Base-by-base conservation (phyloP, 2,888 invertebrate genomes). In the Cosmorhoe ocellata region DNA sequence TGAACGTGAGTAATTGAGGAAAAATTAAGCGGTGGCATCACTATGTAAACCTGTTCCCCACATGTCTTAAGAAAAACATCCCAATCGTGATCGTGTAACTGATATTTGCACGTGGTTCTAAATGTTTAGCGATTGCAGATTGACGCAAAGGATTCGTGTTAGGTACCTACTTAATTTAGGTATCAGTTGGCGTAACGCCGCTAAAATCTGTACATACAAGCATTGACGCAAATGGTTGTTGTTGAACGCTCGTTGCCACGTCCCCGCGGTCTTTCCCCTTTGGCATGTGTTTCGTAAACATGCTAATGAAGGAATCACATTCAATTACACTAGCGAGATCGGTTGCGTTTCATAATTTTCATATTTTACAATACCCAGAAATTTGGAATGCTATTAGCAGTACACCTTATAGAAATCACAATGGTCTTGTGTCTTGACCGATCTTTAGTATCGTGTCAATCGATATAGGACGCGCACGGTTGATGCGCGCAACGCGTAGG, bases 191-290 rank as follows among this genome's bases (percentile, higher is more conserved):
- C 84, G 67, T 55, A 50, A 48, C 58, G 33, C 56, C 63, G 82
- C 81, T 88, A 88, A 88, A 69, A 59, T 59, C 48, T 69, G 58
- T 61, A 62, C 76, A 84, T 63, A 84, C 78, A 80, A 30, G 42
- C 45, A 63, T 73, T 85, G 84, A 86, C 87, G 87, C 76, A 86
- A 76, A 71, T 71, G 60, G 51, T 52, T 55, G 53, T 54, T 64
- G 57, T 67, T 63, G 59, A 58, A 61, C 48, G 13, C n/a, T 24
- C 52, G 56, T 45, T 63, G 51, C 36, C 51, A 45, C 47, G 63
- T 59, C 67, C 64, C 62, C 63, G 56, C 51, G 62, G 63, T 63
- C 66, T 57, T 69, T 69, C 47, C 50, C 56, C 56, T 67, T 56
- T 38, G 46, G 34, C 56, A 43, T 57, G 22, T 52, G 52, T 45